Evolutionary conservation across 2,797 vertebrate species (phyloP).

Genomic region (Mormyrus hasselquistii): DNA sequence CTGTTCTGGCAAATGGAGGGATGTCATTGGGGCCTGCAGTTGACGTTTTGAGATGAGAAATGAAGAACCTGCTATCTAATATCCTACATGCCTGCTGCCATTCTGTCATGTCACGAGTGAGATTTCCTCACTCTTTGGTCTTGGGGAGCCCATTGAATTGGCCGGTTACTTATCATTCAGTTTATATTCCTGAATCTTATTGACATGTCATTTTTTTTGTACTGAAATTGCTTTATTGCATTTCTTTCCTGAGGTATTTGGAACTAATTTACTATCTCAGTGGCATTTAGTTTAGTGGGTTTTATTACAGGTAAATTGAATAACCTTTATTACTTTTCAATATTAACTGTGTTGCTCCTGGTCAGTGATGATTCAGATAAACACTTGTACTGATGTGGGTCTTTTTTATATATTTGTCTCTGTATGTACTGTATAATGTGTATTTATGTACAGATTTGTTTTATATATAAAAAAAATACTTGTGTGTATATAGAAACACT

Average conservation of each 20-base stretch:
- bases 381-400: not conserved
- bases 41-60: not conserved
- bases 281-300: not conserved
- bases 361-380: not conserved
- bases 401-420: not conserved
- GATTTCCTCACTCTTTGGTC: not conserved
- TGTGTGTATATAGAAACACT: not conserved
- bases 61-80: not conserved
- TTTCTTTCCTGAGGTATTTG: not conserved
- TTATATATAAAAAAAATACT: not conserved
- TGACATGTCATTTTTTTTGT: not conserved
- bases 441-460: not conserved
- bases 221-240: not conserved
- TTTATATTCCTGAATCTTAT: not conserved
- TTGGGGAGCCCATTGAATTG: not conserved
- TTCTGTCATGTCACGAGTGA: not conserved
- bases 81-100: not conserved
- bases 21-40: not conserved
- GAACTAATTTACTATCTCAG: not conserved
- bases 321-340: not conserved
- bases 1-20: not conserved
- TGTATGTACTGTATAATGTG: not conserved
- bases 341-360: not conserved
- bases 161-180: not conserved
- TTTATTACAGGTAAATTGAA: not conserved